These are phyloP conservation scores for Plecotus auritus DNA, from an alignment of 2,113 vertebrate species.

Conservation along the genomic window DNA sequence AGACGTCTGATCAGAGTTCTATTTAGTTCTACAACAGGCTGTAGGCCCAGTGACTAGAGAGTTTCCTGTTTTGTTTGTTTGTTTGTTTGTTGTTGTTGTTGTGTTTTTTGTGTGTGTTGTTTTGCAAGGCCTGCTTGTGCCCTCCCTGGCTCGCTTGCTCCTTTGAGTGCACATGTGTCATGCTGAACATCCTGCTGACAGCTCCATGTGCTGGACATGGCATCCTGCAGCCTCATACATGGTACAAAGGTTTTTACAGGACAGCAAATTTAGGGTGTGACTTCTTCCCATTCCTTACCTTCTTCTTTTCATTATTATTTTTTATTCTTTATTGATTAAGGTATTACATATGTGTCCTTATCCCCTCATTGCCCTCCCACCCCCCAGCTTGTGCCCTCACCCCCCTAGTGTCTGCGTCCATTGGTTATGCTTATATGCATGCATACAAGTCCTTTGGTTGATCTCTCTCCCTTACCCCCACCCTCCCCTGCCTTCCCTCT, in stretches of 20 bases:
- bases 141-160: background rate
- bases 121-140: background rate
- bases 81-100: no score
- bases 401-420: no score
- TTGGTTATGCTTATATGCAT: no score
- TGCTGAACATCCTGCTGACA: no score
- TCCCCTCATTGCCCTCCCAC: no score
- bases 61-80: no score
- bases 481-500: no score
- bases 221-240: background rate
- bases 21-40: background rate
- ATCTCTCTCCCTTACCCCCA: no score
- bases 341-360: no score
- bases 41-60: background rate
- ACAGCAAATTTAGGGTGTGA: background rate
- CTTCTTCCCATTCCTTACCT: background rate
- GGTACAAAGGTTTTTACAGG: background rate
- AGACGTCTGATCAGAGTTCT: background rate
- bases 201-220: background rate
- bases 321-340: no score
- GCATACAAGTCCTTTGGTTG: no score
- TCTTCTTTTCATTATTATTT: background rate
- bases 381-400: no score
- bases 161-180: background rate
- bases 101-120: background rate